Base-by-base conservation (phyloP, 2,113 vertebrate genomes). In the Tachysurus fulvidraco region DNA sequence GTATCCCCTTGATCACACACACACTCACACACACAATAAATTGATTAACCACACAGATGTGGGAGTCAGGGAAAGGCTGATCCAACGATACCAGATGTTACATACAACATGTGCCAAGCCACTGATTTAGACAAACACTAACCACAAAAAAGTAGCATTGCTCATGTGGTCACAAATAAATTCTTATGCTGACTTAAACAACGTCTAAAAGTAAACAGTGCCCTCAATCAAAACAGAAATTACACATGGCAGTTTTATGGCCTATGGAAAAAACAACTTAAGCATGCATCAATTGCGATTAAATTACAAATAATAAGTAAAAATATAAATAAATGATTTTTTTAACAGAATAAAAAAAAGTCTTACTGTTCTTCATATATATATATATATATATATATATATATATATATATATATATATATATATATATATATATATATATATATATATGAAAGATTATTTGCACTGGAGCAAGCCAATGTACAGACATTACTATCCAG, bases 31-130 rank as follows among this genome's bases (percentile, higher is more conserved):
- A 87, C 52, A 83, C 30, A n/a, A 74, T 83, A 64, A 82, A 81
- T 13, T 50, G 52, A 85, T 83, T 82, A 59, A 57, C 74, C 25
- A 73, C 77, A 84, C 83, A 86, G 73, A 85, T 83, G 82, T 87
- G 83, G 86, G 85, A 81, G 46, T 84, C 57, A 85, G 60, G 78
- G 50, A 64, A 25, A 81, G 81, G 36, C 84, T 85, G 83, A 85
- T 55, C 79, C 46, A 74, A 65, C n/a, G 14, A 84, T 55, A 84
- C 46, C 89, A 88, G 86, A 87, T 89, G 89, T 83, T 83, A 25
- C 30, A 88, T 71, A 62, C 54, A 67, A 57, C 77, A 84, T 78
- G 52, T 81, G 59, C 86, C 83, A 87, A 83, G 25, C 28, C 65
- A 71, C 67, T 81, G 67, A 41, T 59, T 84, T 41, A 36, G n/a